Conservation (phyloP, 2,888 invertebrate species). For the Branchellion lobata region DNA sequence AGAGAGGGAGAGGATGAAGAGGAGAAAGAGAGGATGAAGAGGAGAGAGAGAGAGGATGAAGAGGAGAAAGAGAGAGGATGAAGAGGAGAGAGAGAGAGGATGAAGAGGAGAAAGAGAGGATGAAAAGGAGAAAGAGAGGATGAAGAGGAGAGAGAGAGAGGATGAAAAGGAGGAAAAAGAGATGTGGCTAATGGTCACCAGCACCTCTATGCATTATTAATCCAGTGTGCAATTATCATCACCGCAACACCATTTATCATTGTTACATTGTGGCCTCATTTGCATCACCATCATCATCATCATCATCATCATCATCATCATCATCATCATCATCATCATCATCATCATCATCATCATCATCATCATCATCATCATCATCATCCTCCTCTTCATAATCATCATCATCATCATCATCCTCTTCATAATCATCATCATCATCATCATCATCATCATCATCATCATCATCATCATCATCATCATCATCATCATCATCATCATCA, state of each 20-base stretch:
- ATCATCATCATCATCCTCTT: slow-evolving; percentile 15
- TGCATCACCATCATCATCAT: slow-evolving; percentile 33
- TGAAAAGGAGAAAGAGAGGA: no score
- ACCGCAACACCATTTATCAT: background rate
- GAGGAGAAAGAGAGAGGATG: no score
- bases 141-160: background rate
- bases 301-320: slow-evolving; percentile 21
- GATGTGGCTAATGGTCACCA: background rate
- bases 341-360: slow-evolving; percentile 31
- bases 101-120: no score
- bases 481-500: no score
- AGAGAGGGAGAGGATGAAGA: no score
- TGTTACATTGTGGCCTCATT: background rate
- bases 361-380: slow-evolving; percentile 13
- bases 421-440: no score
- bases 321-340: slow-evolving; percentile 37
- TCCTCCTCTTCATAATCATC: background rate
- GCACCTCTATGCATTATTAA: background rate
- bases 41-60: no score
- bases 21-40: no score
- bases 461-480: no score
- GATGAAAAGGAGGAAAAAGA: background rate
- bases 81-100: no score
- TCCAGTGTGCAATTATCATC: background rate
- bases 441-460: background rate